A percentile compares a stretch with the other conserved stretches of the same genome.
These are phyloP conservation scores for Dicranocentrus wangi DNA, from an alignment of 2,888 invertebrate genomes.

Conservation along the genomic window DNA sequence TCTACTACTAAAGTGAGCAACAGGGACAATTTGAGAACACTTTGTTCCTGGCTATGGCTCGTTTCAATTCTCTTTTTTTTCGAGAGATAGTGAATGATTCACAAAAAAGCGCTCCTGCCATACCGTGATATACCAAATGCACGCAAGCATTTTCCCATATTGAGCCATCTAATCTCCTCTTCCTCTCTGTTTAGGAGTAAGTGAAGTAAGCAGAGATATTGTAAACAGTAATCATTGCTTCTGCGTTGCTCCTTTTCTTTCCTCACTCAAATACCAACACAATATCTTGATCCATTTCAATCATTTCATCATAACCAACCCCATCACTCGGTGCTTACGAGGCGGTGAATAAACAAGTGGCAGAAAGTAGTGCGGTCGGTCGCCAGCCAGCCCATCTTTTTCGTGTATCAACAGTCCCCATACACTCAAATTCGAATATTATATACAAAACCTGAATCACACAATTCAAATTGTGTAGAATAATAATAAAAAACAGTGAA, in stretches of 20 bases:
- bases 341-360: not conserved
- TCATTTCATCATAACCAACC: constrained; percentile 17
- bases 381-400: too few species aligned
- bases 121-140: not conserved
- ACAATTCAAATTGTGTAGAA: too few species aligned
- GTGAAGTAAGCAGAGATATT: too few species aligned
- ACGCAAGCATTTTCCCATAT: constrained; percentile 4
- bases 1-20: constrained; percentile 48
- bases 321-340: not conserved
- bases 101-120: too few species aligned
- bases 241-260: not conserved
- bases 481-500: too few species aligned
- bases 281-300: constrained; percentile 30
- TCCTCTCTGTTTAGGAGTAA: not conserved
- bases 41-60: constrained; percentile 54
- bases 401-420: too few species aligned
- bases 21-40: constrained; percentile 64
- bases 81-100: too few species aligned
- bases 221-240: constrained; percentile 6
- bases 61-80: constrained; percentile 39
- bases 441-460: too few species aligned
- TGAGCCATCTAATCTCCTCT: not conserved
- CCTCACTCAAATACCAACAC: not conserved
- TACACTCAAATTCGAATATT: too few species aligned
- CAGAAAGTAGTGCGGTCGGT: too few species aligned